Percentiles rank a stretch among this genome's conserved stretches.
Conservation (phyloP, 2,888 invertebrate genomes). For the Liodrosophila aerea region DNA sequence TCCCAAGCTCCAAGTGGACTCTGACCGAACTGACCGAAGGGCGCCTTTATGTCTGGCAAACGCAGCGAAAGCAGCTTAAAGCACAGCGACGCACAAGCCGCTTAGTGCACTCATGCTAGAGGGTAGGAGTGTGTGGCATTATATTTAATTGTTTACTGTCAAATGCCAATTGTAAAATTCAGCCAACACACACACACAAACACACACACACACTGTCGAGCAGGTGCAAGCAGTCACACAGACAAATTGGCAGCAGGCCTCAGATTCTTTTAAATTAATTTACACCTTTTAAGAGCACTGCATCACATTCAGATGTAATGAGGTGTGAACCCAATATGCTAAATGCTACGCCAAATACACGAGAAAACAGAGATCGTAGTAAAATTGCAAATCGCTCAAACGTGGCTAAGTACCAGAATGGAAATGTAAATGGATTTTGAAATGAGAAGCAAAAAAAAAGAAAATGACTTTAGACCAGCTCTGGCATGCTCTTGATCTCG, state of each 20-base stretch:
- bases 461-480: too few relatives aligned
- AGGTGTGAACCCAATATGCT: constrained; percentile 31
- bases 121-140: constrained; percentile 24
- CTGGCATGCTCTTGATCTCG: too few relatives aligned
- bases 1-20: background rate
- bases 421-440: constrained; percentile 3
- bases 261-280: constrained; percentile 55
- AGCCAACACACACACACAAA: background rate
- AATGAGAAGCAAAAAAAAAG: too few relatives aligned
- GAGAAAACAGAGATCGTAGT: constrained; percentile 18
- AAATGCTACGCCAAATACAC: constrained; percentile 42
- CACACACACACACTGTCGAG: too few relatives aligned
- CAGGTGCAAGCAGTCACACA: too few relatives aligned
- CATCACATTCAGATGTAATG: constrained; percentile 30
- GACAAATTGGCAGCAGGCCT: background rate
- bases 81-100: constrained; percentile 12
- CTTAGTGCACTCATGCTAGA: constrained; percentile 12
- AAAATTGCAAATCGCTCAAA: constrained; percentile 22
- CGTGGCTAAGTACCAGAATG: constrained; percentile 1
- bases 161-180: constrained; percentile 24
- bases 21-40: background rate
- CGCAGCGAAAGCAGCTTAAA: background rate
- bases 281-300: constrained; percentile 40
- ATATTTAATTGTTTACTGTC: constrained; percentile 24
- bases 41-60: constrained; percentile 49